phyloP scores from a whole-genome alignment of 2,797 vertebrate genomes.

The Syngnathus rostellatus region DNA sequence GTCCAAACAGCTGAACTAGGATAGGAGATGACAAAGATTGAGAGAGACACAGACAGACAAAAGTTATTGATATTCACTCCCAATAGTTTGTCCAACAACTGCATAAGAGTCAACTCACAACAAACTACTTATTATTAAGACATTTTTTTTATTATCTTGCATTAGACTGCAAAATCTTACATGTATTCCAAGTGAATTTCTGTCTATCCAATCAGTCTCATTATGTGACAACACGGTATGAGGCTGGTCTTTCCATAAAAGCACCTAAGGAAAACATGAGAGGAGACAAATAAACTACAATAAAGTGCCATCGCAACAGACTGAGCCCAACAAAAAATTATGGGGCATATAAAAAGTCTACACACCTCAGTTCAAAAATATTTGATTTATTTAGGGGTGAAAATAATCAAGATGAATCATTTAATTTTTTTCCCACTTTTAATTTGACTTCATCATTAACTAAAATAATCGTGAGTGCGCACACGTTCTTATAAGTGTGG shows the following conservation, averaged over 20 bases:
- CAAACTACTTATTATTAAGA: too few species aligned
- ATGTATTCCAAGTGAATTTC: slow-evolving; percentile 46
- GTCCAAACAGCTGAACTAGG: slow-evolving; percentile 59
- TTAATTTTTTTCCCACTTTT: too few species aligned
- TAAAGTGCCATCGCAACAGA: neutral
- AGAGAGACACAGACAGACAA: neutral
- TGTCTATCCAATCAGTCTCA: slow-evolving; percentile 30
- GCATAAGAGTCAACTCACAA: too few species aligned
- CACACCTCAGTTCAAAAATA: neutral
- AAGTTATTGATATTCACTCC: too few species aligned
- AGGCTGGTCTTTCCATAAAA: slow-evolving; percentile 60
- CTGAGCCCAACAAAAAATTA: neutral
- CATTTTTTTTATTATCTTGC: too few species aligned
- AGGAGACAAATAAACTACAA: neutral
- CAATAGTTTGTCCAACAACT: too few species aligned
- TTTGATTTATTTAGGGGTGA: too few species aligned
- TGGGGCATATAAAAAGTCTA: neutral
- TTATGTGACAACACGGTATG: slow-evolving; percentile 12
- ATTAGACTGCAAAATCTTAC: slow-evolving; percentile 40
- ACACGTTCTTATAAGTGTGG: neutral
- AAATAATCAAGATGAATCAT: too few species aligned
- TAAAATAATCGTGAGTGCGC: too few species aligned
- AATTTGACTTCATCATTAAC: neutral
- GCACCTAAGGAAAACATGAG: slow-evolving; percentile 46
- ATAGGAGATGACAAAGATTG: neutral